Evolutionary conservation across 2,113 vertebrate species (phyloP).

Genomic region (Oncorhynchus mykiss): DNA sequence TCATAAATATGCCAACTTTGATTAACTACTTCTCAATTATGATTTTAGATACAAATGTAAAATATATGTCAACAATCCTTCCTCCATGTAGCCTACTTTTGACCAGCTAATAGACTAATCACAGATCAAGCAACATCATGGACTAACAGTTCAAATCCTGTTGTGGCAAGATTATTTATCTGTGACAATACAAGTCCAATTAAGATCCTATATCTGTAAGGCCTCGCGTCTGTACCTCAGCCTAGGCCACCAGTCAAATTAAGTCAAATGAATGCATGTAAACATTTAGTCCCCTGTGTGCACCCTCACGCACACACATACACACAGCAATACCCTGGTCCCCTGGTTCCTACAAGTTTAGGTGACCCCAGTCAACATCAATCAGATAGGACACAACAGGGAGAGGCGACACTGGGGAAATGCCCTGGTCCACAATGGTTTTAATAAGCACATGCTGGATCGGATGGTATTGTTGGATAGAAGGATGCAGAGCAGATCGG

Average conservation of each 20-base stretch:
- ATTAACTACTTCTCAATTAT: no score
- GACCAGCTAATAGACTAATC: no score
- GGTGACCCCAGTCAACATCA: constrained; percentile 73
- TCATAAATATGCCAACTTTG: no score
- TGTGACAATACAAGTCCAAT: no score
- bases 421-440: constrained; percentile 55
- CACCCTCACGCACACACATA: constrained; percentile 32
- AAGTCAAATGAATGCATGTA: constrained; percentile 73
- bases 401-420: constrained; percentile 58
- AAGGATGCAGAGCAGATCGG: constrained; percentile 32
- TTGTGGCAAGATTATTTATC: no score
- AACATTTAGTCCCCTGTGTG: constrained; percentile 66
- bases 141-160: no score
- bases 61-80: no score
- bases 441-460: constrained; percentile 55
- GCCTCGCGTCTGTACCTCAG: constrained; percentile 5
- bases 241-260: constrained; percentile 45
- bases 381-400: constrained; percentile 67
- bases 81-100: no score
- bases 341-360: constrained; percentile 46
- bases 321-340: constrained; percentile 47
- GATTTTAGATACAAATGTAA: no score
- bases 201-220: no score
- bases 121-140: no score
- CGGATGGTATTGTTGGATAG: constrained; percentile 53